phyloP scores from a whole-genome alignment of 2,113 vertebrate species.

The Camelus dromedarius region DNA sequence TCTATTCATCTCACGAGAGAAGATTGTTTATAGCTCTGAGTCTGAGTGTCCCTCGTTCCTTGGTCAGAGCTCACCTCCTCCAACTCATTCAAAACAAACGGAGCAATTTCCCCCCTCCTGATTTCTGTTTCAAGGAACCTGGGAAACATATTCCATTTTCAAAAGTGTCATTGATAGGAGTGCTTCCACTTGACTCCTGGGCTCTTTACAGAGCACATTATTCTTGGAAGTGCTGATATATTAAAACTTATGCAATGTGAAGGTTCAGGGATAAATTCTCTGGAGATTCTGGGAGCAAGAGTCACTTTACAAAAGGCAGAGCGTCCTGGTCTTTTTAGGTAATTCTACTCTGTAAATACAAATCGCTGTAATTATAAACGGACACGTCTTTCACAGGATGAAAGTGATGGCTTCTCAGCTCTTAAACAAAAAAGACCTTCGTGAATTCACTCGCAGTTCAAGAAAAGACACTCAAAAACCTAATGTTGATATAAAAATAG shows the following conservation, averaged over 20 bases:
- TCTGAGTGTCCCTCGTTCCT: background rate
- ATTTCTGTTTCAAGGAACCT: constrained; percentile 21
- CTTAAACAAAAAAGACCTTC: constrained; percentile 10
- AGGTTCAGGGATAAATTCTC: background rate
- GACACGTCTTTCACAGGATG: background rate
- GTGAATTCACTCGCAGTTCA: constrained; percentile 1
- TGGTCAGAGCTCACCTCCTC: background rate
- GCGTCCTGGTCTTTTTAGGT: background rate
- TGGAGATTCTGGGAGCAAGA: constrained; percentile 21
- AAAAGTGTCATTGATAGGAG: constrained; percentile 32
- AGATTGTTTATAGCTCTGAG: background rate
- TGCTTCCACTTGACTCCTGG: background rate
- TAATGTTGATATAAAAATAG: background rate
- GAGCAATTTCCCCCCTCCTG: background rate
- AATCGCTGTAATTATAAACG: constrained; percentile 5
- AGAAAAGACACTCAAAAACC: background rate
- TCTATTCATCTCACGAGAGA: background rate
- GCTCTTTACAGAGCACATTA: background rate
- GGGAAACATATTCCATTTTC: constrained; percentile 41
- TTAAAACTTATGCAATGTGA: background rate
- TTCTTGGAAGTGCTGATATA: constrained; percentile 22
- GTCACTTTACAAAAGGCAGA: background rate
- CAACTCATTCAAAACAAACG: constrained; percentile 28
- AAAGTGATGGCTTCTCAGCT: background rate
- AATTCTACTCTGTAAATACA: background rate